A percentile compares a stretch with the other conserved stretches of the same genome.
phyloP scores from a whole-genome alignment of 2,797 vertebrate species.

The Pseudochirops corinnae region DNA sequence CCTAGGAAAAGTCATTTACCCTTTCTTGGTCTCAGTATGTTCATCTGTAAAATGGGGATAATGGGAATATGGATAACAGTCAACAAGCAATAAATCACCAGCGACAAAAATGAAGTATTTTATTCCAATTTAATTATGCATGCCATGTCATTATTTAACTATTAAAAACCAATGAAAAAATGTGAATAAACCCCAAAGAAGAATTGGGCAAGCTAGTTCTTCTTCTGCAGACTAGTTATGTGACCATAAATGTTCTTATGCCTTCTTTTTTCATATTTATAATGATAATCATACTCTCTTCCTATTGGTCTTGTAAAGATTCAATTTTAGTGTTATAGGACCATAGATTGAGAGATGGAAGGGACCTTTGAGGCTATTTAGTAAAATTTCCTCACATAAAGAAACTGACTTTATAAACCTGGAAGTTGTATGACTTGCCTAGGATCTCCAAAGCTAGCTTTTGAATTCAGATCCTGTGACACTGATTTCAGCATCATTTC shows the following conservation, averaged over 20 bases:
- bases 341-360: neutral
- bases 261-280: conserved; percentile 10
- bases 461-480: conserved; percentile 13
- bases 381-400: neutral
- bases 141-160: neutral
- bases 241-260: neutral
- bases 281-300: neutral
- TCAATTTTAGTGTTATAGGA: neutral
- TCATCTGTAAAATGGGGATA: no score
- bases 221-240: neutral
- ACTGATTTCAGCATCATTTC: neutral
- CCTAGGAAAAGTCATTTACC: no score
- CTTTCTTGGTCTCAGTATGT: no score
- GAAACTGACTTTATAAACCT: neutral
- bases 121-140: conserved; percentile 19
- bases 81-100: conserved; percentile 34
- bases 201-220: neutral
- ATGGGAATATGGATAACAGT: neutral
- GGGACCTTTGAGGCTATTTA: neutral
- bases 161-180: neutral
- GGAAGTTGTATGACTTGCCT: neutral
- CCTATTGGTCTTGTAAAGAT: neutral
- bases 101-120: conserved; percentile 29
- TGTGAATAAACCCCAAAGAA: neutral
- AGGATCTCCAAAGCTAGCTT: neutral